These are phyloP conservation scores for Palythoa grandis DNA, from an alignment of 92 coral and sea anemone genomes.

Conservation along the genomic window DNA sequence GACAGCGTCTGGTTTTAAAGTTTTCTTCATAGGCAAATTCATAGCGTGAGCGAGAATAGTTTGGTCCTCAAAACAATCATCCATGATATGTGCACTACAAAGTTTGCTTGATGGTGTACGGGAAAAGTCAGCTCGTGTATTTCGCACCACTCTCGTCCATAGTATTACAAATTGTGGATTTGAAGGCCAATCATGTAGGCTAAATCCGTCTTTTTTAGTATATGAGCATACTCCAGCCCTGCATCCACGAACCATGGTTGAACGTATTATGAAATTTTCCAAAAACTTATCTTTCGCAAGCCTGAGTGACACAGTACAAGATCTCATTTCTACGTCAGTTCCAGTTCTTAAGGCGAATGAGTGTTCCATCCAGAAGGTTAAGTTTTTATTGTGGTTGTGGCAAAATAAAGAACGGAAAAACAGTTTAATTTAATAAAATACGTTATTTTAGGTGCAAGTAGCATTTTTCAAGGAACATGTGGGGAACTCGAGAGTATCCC, in stretches of 20 bases:
- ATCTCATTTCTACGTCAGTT: constrained; percentile 13
- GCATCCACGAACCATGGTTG: constrained; percentile 16
- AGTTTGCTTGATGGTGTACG: not conserved
- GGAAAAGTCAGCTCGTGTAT: constrained; percentile 22
- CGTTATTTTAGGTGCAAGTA: not conserved
- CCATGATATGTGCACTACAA: not conserved
- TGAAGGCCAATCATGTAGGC: constrained; percentile 4
- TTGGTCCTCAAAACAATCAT: constrained; percentile 3
- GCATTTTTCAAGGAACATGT: not conserved
- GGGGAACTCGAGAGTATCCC: too few species aligned
- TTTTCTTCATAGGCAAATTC: not conserved
- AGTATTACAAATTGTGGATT: not conserved
- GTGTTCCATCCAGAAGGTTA: not conserved
- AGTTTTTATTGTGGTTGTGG: constrained; percentile 14
- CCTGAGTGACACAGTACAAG: not conserved
- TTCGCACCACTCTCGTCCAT: constrained; percentile 8
- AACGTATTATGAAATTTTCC: not conserved
- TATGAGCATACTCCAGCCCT: constrained; percentile 1
- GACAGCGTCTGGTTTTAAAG: not conserved
- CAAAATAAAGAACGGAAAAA: constrained; percentile 1
- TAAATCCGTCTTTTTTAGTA: constrained; percentile 13
- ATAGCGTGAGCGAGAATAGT: constrained; percentile 22
- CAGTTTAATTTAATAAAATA: not conserved
- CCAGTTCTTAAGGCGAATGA: constrained; percentile 1
- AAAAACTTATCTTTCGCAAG: not conserved